Base-by-base conservation (phyloP, 2,113 vertebrate genomes). In the Nothocercus julius region DNA sequence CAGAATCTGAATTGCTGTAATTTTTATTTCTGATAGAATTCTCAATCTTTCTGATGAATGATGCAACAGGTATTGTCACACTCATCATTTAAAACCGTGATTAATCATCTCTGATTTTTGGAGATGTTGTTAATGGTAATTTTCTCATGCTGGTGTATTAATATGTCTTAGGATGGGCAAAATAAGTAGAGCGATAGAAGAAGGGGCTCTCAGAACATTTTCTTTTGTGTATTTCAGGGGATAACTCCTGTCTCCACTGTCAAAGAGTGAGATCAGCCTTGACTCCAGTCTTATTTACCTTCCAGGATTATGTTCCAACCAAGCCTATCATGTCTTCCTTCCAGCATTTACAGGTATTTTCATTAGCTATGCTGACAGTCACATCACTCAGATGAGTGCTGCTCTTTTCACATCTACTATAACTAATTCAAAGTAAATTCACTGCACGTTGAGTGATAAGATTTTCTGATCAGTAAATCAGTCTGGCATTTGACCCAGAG, bases 11-110 rank as follows among this genome's bases (percentile, higher is more conserved):
- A 45, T 21, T 36, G 13, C 13, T 51, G 3, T 19, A 9, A 47
- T 42, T 95, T 89, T 62, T 45, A n/a, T 68, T 93, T 15, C 30
- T 72, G 15, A 15, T 25, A 61, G 34, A 82, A 78, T 70, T 92
- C 24, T 32, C 16, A 45, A 14, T 54, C 4, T 44, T 92, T 76
- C 30, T 58, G 54, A 54, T 81, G 8, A 49, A 70, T 49, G 24
- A 36, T 58, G 73, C 30, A 63, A 47, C 84, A 15, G 45, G 91
- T 92, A 59, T 42, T 4, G 18, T 62, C 82, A 49, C 54, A 19
- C 20, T 53, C 89, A n/a, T 38, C 28, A 34, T 63, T 44, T 40
- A 51, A 86, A 89, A 51, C 2, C 3, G 21, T 42, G 44, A 74
- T 63, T 8, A 32, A 4, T 40, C 17, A 83, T 58, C 5, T 54